Conservation (phyloP, 2,113 vertebrate species). For the Zapus hudsonius region DNA sequence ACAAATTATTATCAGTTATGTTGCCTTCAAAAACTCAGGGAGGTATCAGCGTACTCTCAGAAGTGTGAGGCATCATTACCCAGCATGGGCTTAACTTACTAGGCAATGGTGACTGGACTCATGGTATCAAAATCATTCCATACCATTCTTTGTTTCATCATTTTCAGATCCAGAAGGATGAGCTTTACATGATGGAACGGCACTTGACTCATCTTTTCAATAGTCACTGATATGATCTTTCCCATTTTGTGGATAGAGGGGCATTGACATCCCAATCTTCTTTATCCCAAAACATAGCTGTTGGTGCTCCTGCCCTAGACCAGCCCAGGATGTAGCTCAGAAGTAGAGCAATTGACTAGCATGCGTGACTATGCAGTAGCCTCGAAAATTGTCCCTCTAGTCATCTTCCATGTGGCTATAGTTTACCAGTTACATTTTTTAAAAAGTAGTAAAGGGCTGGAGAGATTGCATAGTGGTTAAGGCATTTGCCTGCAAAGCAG, state of each 20-base stretch:
- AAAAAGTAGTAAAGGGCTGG: no score
- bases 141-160: no score
- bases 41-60: background rate
- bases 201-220: background rate
- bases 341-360: background rate
- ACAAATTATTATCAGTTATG: background rate
- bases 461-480: no score
- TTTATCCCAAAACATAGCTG: background rate
- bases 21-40: slow-evolving; percentile 15
- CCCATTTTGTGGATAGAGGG: background rate
- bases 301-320: background rate
- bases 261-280: background rate
- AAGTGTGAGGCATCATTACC: background rate
- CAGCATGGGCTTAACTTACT: background rate
- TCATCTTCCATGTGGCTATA: background rate
- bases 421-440: background rate
- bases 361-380: background rate
- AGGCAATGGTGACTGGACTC: background rate
- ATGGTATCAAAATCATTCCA: background rate
- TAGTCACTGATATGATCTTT: background rate
- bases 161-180: no score
- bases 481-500: no score
- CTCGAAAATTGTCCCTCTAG: background rate
- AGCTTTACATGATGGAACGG: no score
- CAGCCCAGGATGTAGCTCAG: background rate